Evolutionary conservation across 2,113 vertebrate genomes (phyloP), one percentile per base, ranked within the genome.

Genomic region (Plestiodon gilberti): DNA sequence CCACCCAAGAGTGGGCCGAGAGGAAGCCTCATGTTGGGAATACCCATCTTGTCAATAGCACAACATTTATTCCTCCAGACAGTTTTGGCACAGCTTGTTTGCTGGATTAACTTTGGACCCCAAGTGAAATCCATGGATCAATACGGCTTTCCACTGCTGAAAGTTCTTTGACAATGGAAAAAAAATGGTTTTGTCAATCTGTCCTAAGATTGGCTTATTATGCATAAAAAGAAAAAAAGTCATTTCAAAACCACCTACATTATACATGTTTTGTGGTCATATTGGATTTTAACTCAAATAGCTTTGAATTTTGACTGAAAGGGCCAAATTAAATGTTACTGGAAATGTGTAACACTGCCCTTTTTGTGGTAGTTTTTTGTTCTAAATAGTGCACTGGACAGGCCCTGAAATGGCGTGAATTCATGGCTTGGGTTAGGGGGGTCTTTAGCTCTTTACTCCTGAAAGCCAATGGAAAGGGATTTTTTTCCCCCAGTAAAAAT

Each of bases 231-330:
- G 4, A 64, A 2, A 70, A 64, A 8, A 64, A 20, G 33, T 64
- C 30, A 64, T 52, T 48, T 48, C 57, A 75, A 75, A 73, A n/a
- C 35, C 30, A 4, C 28, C 55, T 6, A 52, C 3, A 15, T 65
- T 77, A 55, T n/a, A 77, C 65, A 35, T 52, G 65, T 55, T 76
- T 83, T 65, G 38, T 33, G 18, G 74, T 43, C 82, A 88, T 55
- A 83, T 75, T 59, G 48, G 67, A 74, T 2, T 69, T 65, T 25
- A 33, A 5, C 35, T 57, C 18, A 30, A 59, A 55, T 25, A 73
- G 35, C 2, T 65, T 62, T 61, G 52, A 17, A 74, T 70, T n/a
- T 10, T 88, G 64, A 88, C 70, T 76, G 23, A 71, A 87, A 86
- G 73, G 82, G 30, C 57, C 10, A 3, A 1, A 1, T 82, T 89